Conservation (phyloP, 2,797 vertebrate species). For the Mormyrops attenuatus region DNA sequence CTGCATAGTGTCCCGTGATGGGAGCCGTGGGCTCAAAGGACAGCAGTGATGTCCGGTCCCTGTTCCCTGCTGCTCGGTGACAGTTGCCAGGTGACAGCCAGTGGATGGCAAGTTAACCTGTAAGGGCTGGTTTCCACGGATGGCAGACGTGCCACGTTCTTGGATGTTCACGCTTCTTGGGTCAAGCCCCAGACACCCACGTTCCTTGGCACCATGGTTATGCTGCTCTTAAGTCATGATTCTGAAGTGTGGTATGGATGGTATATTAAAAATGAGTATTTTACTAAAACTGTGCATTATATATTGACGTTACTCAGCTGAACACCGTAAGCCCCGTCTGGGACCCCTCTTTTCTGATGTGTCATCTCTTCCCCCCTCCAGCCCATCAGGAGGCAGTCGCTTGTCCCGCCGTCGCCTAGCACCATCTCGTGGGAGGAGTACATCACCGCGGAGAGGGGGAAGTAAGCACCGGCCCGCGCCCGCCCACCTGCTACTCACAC, state of each 20-base stretch:
- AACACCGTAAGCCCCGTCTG: not conserved
- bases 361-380: slow-evolving; percentile 40
- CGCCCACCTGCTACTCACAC: not conserved
- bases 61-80: not conserved
- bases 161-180: not conserved
- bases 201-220: not conserved
- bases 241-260: not conserved
- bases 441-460: slow-evolving; percentile 85
- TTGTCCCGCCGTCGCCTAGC: slow-evolving; percentile 79
- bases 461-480: slow-evolving; percentile 60
- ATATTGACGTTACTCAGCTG: not conserved
- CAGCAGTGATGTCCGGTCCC: not conserved
- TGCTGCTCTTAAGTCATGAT: not conserved
- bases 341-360: not conserved
- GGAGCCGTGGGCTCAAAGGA: not conserved
- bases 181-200: no score
- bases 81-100: not conserved
- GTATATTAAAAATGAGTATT: not conserved
- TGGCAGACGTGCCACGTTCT: not conserved
- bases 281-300: not conserved
- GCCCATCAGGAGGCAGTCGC: slow-evolving; percentile 83
- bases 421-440: slow-evolving; percentile 95
- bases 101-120: not conserved
- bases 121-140: not conserved
- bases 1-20: not conserved